A percentile compares a stretch with the other conserved stretches of the same genome.
These are phyloP conservation scores for Maniola jurtina DNA, from an alignment of 1,140 invertebrate genomes.

Conservation along the genomic window DNA sequence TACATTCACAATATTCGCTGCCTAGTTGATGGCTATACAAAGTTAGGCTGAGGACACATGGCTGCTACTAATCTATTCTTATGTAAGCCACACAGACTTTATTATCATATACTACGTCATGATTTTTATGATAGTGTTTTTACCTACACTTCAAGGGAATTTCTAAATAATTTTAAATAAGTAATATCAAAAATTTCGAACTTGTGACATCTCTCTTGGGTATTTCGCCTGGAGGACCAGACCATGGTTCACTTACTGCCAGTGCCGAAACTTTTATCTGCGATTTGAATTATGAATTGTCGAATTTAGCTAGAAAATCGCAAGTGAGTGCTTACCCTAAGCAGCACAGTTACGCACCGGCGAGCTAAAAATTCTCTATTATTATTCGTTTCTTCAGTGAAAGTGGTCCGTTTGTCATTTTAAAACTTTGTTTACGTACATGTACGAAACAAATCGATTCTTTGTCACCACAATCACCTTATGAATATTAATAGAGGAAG, in stretches of 20 bases:
- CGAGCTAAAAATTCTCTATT: constrained; percentile 37
- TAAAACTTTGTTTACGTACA: constrained; percentile 54
- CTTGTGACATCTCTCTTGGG: too few species aligned
- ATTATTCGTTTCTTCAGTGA: constrained; percentile 51
- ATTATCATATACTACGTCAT: too few species aligned
- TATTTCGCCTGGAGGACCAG: too few species aligned
- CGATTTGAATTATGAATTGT: neutral
- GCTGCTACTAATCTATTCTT: neutral
- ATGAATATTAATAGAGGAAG: constrained; percentile 39
- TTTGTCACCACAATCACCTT: constrained; percentile 37
- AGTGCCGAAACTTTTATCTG: too few species aligned
- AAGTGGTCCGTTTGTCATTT: constrained; percentile 53
- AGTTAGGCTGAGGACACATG: neutral
- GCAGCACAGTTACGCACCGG: constrained; percentile 31
- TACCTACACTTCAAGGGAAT: too few species aligned
- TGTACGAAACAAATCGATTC: constrained; percentile 36
- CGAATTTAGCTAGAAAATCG: neutral
- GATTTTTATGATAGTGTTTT: too few species aligned
- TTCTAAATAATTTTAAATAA: too few species aligned
- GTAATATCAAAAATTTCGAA: too few species aligned
- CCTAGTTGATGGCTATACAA: constrained; percentile 30
- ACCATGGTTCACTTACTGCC: too few species aligned
- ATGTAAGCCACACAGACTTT: too few species aligned
- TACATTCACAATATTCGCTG: constrained; percentile 21
- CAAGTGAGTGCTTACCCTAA: neutral